These are phyloP conservation scores for Labeo rohita DNA, from an alignment of 2,113 vertebrate genomes.

Conservation along the genomic window DNA sequence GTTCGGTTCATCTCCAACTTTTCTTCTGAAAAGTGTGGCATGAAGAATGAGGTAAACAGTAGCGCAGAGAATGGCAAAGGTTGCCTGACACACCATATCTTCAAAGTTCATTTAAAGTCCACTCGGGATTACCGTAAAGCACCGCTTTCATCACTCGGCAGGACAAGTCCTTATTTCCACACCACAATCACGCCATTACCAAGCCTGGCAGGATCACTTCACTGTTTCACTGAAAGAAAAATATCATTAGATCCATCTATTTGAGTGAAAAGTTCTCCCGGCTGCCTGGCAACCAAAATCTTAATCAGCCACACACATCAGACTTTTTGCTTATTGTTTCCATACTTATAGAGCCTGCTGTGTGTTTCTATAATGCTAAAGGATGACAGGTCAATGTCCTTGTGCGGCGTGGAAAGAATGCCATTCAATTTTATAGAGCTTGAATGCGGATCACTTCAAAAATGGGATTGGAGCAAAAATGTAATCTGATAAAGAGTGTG, in stretches of 20 bases:
- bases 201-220: conserved; percentile 24
- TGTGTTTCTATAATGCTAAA: not conserved
- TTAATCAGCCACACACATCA: not conserved
- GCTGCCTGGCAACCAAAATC: not conserved
- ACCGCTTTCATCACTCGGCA: not conserved
- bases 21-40: not conserved
- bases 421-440: conserved; percentile 25
- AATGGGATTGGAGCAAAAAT: not conserved
- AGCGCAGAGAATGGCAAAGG: conserved; percentile 11
- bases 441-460: not conserved
- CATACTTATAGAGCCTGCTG: conserved; percentile 34
- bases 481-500: not conserved
- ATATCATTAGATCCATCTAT: not conserved
- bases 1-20: not conserved
- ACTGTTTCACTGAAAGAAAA: conserved; percentile 22
- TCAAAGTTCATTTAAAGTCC: conserved; percentile 33
- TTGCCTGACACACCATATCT: not conserved
- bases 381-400: conserved; percentile 37
- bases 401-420: conserved; percentile 44
- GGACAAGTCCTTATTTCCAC: not conserved
- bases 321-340: not conserved
- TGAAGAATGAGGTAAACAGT: conserved; percentile 1
- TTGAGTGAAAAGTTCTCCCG: not conserved
- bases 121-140: conserved; percentile 3
- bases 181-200: conserved; percentile 5